phyloP scores from a whole-genome alignment of 2,888 invertebrate genomes.

The Zaprionus lineosus region DNA sequence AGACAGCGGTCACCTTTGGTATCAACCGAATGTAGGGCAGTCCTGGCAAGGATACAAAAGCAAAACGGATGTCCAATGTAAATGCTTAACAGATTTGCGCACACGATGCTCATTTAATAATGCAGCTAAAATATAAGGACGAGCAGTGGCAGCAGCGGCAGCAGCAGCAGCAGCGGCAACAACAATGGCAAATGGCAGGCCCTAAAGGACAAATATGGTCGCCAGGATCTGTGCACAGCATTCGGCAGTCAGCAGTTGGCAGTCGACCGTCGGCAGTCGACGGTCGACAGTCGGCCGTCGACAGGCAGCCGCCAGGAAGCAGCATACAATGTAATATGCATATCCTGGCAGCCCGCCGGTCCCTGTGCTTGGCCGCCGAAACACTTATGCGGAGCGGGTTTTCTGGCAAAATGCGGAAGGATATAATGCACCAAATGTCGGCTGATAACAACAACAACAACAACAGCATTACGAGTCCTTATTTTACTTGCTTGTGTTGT shows the following conservation, averaged over 20 bases:
- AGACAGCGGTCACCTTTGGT: constrained; percentile 91
- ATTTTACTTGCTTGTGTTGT: constrained; percentile 13
- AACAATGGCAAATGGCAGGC: constrained; percentile 10
- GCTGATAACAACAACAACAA: constrained; percentile 33
- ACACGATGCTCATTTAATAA: constrained; percentile 69
- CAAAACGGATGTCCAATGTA: constrained; percentile 38
- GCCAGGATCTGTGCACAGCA: no score
- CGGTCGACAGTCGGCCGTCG: background rate
- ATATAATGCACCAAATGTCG: constrained; percentile 74
- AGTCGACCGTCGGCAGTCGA: constrained; percentile 37
- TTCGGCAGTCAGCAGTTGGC: background rate
- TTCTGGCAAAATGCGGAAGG: constrained; percentile 60
- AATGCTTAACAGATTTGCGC: constrained; percentile 67
- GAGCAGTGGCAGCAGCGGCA: constrained; percentile 38
- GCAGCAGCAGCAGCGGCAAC: constrained; percentile 35
- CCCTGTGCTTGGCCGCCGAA: constrained; percentile 37
- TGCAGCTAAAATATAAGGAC: constrained; percentile 52
- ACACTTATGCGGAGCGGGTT: constrained; percentile 53
- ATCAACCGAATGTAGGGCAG: constrained; percentile 91
- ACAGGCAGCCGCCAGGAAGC: constrained; percentile 37
- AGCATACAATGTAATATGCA: constrained; percentile 68
- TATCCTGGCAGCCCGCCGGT: constrained; percentile 53
- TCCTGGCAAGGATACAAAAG: constrained; percentile 83
- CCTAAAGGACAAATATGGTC: no score
- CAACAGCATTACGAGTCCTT: constrained; percentile 3